Conservation (phyloP, 53 echinoderm and acorn worm genomes). For the Antedon mediterranea region DNA sequence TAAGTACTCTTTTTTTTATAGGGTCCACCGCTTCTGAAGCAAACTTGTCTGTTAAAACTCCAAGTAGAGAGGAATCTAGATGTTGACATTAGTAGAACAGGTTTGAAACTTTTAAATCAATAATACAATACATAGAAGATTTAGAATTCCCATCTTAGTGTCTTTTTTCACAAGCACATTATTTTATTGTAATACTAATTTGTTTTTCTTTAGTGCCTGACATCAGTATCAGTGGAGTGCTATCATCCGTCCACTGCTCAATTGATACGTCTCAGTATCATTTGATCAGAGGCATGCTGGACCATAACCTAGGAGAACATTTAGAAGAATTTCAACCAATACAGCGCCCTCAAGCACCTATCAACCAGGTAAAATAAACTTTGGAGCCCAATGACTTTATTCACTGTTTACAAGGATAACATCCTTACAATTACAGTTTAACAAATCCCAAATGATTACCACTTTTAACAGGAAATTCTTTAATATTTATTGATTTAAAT, state of each 20-base stretch:
- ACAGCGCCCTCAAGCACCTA: conserved; percentile 58
- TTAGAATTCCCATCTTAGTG: no score
- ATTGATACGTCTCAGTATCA: conserved; percentile 91
- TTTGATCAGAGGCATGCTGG: conserved; percentile 87
- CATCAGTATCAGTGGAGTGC: conserved; percentile 68
- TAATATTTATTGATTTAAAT: no score
- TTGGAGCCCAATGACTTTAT: no score
- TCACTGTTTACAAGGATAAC: no score
- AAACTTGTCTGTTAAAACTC: conserved; percentile 58
- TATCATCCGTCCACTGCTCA: conserved; percentile 93
- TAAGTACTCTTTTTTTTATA: background rate
- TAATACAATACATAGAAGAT: no score
- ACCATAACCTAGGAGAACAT: conserved; percentile 89
- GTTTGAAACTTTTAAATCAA: no score
- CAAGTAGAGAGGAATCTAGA: conserved; percentile 91
- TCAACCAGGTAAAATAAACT: conserved; percentile 34
- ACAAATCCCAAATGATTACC: no score
- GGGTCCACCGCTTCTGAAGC: conserved; percentile 74
- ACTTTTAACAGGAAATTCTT: no score
- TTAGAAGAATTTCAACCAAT: conserved; percentile 81
- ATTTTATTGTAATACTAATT: no score
- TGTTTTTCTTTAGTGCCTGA: conserved; percentile 57
- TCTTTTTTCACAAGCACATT: no score
- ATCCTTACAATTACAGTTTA: no score
- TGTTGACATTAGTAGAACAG: conserved; percentile 80